Evolutionary conservation across 2,888 invertebrate genomes (phyloP).

Genomic region (Bruchidius siliquastri): DNA sequence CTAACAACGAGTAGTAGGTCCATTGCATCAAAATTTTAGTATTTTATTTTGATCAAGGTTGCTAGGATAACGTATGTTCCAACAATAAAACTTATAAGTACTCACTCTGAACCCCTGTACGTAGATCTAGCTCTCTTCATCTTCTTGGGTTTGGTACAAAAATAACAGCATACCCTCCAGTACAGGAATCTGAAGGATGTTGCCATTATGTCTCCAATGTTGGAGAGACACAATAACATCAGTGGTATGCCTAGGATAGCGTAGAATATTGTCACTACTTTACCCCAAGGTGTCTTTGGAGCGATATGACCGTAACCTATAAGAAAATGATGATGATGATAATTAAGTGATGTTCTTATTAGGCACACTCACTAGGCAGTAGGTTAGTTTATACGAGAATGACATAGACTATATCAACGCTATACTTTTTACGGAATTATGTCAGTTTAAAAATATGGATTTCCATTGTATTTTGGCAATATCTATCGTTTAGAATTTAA

Average conservation of each 20-base stretch:
- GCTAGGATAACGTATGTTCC: too few species aligned
- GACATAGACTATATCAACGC: too few species aligned
- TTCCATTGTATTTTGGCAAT: too few species aligned
- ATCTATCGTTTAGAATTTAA: too few species aligned
- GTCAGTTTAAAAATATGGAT: too few species aligned
- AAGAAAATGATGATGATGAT: slow-evolving; percentile 12
- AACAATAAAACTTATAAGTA: not conserved
- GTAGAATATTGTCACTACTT: slow-evolving; percentile 92
- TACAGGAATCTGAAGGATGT: slow-evolving; percentile 90
- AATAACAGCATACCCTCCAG: slow-evolving; percentile 88
- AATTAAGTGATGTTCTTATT: too few species aligned
- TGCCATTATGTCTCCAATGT: slow-evolving; percentile 91
- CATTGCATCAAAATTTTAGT: too few species aligned
- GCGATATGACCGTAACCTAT: slow-evolving; percentile 93
- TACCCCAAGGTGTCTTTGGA: slow-evolving; percentile 89
- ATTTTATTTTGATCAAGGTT: too few species aligned
- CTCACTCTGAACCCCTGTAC: slow-evolving; percentile 16
- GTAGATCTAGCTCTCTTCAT: slow-evolving; percentile 47
- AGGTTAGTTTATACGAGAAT: too few species aligned
- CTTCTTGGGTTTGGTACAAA: slow-evolving; percentile 74
- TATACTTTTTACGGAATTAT: too few species aligned
- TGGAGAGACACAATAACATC: slow-evolving; percentile 90
- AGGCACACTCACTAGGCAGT: too few species aligned
- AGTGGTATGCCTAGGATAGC: slow-evolving; percentile 92
- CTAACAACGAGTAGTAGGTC: too few species aligned